These are phyloP conservation scores for Atrina japonica DNA, from an alignment of 2,888 invertebrate genomes.

Conservation along the genomic window DNA sequence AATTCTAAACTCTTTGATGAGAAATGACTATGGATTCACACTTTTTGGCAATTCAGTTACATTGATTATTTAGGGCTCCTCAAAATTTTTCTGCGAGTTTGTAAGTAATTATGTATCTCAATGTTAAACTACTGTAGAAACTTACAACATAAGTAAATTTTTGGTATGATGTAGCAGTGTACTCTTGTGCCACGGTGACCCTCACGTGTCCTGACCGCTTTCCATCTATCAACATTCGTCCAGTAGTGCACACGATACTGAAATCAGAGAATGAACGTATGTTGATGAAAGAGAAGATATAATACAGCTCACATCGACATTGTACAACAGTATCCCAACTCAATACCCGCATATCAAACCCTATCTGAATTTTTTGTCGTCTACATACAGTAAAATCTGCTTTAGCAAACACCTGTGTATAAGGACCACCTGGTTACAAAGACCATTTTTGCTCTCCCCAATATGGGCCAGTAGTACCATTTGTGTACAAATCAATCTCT, in stretches of 20 bases:
- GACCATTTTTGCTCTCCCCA: too few relatives aligned
- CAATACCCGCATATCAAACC: too few relatives aligned
- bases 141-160: constrained; percentile 79
- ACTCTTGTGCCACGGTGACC: constrained; percentile 81
- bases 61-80: not conserved
- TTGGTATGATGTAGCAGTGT: constrained; percentile 81
- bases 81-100: not conserved
- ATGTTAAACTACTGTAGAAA: constrained; percentile 15
- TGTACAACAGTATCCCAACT: too few relatives aligned
- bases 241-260: constrained; percentile 62
- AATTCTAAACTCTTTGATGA: too few relatives aligned
- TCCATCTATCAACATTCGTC: constrained; percentile 3
- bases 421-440: too few relatives aligned
- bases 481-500: too few relatives aligned
- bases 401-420: too few relatives aligned
- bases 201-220: constrained; percentile 38
- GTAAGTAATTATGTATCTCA: not conserved
- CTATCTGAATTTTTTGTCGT: too few relatives aligned
- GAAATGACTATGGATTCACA: too few relatives aligned
- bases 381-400: too few relatives aligned
- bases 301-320: too few relatives aligned
- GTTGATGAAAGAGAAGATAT: not conserved
- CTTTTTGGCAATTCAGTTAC: not conserved
- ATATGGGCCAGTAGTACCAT: too few relatives aligned
- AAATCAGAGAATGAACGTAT: constrained; percentile 19